phyloP scores from a whole-genome alignment of 2,888 invertebrate genomes.

The Oeneis ivallda region DNA sequence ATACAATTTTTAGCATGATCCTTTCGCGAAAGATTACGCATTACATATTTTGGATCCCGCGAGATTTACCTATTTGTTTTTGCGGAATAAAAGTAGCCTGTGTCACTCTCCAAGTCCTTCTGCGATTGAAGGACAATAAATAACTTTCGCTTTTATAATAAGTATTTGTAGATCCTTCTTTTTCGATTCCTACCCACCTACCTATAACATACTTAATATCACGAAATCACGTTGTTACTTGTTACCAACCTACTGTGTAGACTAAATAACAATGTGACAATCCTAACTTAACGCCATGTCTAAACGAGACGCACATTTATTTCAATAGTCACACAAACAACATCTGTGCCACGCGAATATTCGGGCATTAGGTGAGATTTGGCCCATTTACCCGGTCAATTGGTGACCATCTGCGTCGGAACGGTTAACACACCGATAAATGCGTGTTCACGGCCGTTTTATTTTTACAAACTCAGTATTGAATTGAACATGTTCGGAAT shows the following conservation, averaged over 20 bases:
- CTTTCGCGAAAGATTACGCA: too few species aligned
- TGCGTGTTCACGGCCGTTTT: slow-evolving; percentile 37
- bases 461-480: slow-evolving; percentile 27
- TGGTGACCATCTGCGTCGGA: slow-evolving; percentile 71
- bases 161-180: too few species aligned
- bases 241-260: neutral
- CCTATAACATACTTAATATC: too few species aligned
- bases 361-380: slow-evolving; percentile 66
- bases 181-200: too few species aligned
- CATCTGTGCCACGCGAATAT: slow-evolving; percentile 62
- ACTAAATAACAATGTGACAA: slow-evolving; percentile 7
- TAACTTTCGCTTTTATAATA: too few species aligned
- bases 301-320: slow-evolving; percentile 33
- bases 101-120: too few species aligned
- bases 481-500: slow-evolving; percentile 1
- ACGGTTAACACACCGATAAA: slow-evolving; percentile 35
- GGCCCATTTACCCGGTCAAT: slow-evolving; percentile 67
- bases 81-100: too few species aligned
- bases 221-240: neutral
- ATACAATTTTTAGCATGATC: too few species aligned
- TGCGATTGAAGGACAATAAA: too few species aligned
- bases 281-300: slow-evolving; percentile 7
- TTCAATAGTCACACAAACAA: slow-evolving; percentile 44
- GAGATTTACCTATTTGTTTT: too few species aligned
- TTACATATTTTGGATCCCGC: too few species aligned